Conservation (phyloP, 2,113 vertebrate species). For the Psephotus haematonotus region DNA sequence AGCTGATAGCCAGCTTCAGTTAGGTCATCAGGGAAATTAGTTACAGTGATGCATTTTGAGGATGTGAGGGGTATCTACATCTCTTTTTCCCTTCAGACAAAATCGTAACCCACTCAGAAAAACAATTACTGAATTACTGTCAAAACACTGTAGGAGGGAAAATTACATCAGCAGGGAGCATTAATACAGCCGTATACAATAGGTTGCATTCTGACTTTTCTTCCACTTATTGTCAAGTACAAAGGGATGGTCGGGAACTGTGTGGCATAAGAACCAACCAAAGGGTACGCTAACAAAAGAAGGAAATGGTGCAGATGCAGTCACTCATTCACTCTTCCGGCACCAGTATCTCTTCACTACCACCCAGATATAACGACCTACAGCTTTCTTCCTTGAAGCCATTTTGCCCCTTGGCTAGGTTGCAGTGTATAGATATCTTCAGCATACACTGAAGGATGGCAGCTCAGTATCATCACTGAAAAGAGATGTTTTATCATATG, state of each 20-base stretch:
- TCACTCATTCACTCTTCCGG: not conserved
- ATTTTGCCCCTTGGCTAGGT: not conserved
- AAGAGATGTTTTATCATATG: not conserved
- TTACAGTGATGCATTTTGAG: not conserved
- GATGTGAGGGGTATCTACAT: not conserved
- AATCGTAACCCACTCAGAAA: constrained; percentile 22
- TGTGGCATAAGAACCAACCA: not conserved
- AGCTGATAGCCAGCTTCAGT: not conserved
- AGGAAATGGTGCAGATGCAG: not conserved
- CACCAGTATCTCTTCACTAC: not conserved
- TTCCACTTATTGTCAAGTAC: constrained; percentile 14
- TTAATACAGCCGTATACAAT: not conserved
- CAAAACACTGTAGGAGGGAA: constrained; percentile 35
- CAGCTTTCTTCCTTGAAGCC: not conserved
- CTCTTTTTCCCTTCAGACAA: not conserved
- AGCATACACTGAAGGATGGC: not conserved
- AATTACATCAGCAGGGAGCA: constrained; percentile 1
- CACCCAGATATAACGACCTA: not conserved
- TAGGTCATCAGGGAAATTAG: not conserved
- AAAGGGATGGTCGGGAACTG: constrained; percentile 7
- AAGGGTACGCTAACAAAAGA: not conserved
- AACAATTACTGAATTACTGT: constrained; percentile 27
- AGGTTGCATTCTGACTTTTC: not conserved
- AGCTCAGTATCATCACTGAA: not conserved
- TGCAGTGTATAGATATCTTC: not conserved